A percentile compares a stretch with the other conserved stretches of the same genome.
Evolutionary conservation across 2,888 invertebrate species (phyloP).

Genomic region (Podabrus alpinus): DNA sequence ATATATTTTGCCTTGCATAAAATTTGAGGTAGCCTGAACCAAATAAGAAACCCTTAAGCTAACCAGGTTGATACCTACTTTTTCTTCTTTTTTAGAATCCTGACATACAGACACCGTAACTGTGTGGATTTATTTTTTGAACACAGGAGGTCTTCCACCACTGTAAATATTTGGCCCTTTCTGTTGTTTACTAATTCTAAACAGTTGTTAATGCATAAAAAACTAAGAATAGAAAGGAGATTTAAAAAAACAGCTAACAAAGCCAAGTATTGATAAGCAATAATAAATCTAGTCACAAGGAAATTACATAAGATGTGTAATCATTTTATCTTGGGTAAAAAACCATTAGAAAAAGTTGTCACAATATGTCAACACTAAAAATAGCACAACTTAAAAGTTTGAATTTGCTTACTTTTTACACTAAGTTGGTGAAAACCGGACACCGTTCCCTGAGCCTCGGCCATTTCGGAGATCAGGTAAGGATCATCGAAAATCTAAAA

Average conservation of each 20-base stretch:
- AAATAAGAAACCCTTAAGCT: too few relatives aligned
- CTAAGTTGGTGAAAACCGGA: conserved; percentile 69
- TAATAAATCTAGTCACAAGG: neutral
- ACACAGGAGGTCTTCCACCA: too few relatives aligned
- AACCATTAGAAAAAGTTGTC: neutral
- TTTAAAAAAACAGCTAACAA: neutral
- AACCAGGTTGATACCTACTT: too few relatives aligned
- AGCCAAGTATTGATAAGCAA: neutral
- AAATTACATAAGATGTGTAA: neutral
- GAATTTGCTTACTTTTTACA: conserved; percentile 63
- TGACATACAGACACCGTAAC: too few relatives aligned
- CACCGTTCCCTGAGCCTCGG: conserved; percentile 46
- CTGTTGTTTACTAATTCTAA: neutral
- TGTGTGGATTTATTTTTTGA: neutral
- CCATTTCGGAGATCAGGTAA: conserved; percentile 32
- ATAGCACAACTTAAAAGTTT: neutral
- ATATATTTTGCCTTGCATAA: too few relatives aligned
- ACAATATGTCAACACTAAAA: neutral
- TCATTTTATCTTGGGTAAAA: neutral
- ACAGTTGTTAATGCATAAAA: neutral
- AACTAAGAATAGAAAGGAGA: neutral
- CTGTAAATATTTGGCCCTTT: too few relatives aligned
- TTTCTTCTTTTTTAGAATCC: too few relatives aligned
- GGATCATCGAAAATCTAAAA: conserved; percentile 35
- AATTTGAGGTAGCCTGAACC: too few relatives aligned